phyloP scores from a whole-genome alignment of 2,797 vertebrate genomes.

The Parauchenoglanis punctatus region DNA sequence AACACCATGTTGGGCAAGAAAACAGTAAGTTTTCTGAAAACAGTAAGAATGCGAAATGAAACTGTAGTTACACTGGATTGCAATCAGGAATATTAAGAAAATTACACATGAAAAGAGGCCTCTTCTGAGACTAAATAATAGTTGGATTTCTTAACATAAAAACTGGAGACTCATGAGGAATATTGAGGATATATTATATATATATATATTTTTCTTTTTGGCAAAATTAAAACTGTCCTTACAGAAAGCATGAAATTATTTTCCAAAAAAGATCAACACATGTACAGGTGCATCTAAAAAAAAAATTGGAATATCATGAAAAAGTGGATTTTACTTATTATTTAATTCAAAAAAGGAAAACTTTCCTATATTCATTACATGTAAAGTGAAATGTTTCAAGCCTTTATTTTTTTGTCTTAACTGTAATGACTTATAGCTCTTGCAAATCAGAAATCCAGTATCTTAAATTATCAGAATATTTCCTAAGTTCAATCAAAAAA shows the following conservation, averaged over 20 bases:
- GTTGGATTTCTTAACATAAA: neutral
- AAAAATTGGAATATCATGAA: too few relatives aligned
- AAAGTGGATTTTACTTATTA: too few relatives aligned
- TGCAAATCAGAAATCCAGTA: too few relatives aligned
- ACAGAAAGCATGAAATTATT: slow-evolving; percentile 24
- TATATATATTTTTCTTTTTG: neutral
- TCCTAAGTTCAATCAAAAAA: too few relatives aligned
- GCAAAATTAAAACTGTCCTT: neutral
- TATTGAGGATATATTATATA: neutral
- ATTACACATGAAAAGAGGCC: neutral
- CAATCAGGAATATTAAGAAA: slow-evolving; percentile 12
- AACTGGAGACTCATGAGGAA: neutral
- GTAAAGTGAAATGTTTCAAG: too few relatives aligned
- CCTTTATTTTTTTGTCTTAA: too few relatives aligned
- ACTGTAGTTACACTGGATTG: slow-evolving; percentile 10
- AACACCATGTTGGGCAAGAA: neutral
- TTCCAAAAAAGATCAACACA: neutral
- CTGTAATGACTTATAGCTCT: too few relatives aligned
- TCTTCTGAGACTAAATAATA: slow-evolving; percentile 5
- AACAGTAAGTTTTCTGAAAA: neutral
- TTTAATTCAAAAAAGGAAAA: too few relatives aligned
- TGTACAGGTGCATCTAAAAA: neutral
- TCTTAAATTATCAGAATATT: too few relatives aligned
- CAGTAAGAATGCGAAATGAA: neutral
- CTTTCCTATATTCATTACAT: too few relatives aligned